phyloP scores from a whole-genome alignment of 2,113 vertebrate genomes.

The Pachypanchax playfairii region DNA sequence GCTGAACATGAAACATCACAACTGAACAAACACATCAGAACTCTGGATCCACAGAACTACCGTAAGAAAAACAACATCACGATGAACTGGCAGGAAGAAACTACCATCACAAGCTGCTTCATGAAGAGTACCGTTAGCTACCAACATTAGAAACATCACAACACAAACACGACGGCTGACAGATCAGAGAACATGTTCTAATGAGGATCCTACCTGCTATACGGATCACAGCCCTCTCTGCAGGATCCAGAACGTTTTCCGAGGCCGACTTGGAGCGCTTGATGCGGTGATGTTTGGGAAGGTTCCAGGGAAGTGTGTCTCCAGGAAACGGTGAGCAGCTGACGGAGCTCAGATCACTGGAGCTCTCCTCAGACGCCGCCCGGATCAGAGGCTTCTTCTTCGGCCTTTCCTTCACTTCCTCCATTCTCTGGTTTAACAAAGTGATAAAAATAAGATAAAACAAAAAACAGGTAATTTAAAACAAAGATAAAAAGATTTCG shows the following conservation, averaged over 20 bases:
- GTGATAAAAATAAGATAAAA: neutral
- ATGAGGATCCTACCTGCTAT: slow-evolving; percentile 85
- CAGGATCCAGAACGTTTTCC: slow-evolving; percentile 87
- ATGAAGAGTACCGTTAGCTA: too few relatives aligned
- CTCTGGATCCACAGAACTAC: too few relatives aligned
- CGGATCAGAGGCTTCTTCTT: slow-evolving; percentile 72
- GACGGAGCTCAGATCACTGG: slow-evolving; percentile 67
- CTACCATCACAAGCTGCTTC: too few relatives aligned
- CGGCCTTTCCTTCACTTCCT: slow-evolving; percentile 59
- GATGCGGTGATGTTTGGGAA: slow-evolving; percentile 88
- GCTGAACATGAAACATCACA: too few relatives aligned
- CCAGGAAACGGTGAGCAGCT: slow-evolving; percentile 78
- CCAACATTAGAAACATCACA: neutral
- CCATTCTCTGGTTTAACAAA: slow-evolving; percentile 70
- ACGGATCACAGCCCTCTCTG: slow-evolving; percentile 88
- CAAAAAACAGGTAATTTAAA: too few relatives aligned
- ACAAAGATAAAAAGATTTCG: too few relatives aligned
- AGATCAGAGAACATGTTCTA: neutral
- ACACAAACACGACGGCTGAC: neutral
- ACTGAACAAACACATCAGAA: too few relatives aligned
- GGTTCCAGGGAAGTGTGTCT: slow-evolving; percentile 95
- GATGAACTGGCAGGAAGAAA: too few relatives aligned
- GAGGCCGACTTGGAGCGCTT: slow-evolving; percentile 84
- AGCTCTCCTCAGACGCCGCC: slow-evolving; percentile 80
- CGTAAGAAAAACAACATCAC: too few relatives aligned